Percentiles rank a stretch among this genome's conserved stretches.
These are phyloP conservation scores for Myiozetetes cayanensis DNA, from an alignment of 2,113 vertebrate genomes.

Conservation along the genomic window DNA sequence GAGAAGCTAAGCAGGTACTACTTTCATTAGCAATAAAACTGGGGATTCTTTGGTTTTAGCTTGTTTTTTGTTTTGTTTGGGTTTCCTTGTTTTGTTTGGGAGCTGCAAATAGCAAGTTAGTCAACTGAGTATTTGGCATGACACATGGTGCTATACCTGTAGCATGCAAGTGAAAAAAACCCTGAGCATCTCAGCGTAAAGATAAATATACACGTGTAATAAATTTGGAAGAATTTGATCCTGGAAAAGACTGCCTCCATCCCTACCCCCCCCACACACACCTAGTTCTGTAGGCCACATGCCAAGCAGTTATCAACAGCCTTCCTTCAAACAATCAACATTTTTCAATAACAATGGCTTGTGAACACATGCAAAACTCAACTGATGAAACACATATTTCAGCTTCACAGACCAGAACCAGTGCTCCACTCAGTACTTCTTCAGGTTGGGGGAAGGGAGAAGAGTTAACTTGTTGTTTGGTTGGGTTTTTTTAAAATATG, in stretches of 20 bases:
- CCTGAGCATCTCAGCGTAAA: not conserved
- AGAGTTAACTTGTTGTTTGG: not conserved
- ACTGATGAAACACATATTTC: not conserved
- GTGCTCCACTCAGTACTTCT: not conserved
- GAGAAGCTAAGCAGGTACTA: not conserved
- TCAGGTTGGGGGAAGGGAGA: not conserved
- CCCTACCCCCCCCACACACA: too few relatives aligned
- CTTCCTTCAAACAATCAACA: conserved; percentile 28
- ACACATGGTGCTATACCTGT: not conserved
- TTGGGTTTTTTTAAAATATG: not conserved
- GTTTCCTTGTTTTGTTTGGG: not conserved
- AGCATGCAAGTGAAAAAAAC: not conserved
- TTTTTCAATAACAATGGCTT: conserved; percentile 20
- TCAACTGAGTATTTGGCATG: not conserved
- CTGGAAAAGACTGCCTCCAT: not conserved
- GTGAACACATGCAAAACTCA: not conserved
- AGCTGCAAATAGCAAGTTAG: not conserved
- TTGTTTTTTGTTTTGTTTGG: not conserved
- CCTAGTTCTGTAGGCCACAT: not conserved
- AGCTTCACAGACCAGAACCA: not conserved
- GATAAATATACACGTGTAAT: fast-evolving
- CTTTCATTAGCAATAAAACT: not conserved
- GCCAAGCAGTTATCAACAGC: not conserved
- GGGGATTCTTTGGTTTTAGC: not conserved
- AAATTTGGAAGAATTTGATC: not conserved